phyloP scores from a whole-genome alignment of 2,113 vertebrate species.

The Vanacampus margaritifer region DNA sequence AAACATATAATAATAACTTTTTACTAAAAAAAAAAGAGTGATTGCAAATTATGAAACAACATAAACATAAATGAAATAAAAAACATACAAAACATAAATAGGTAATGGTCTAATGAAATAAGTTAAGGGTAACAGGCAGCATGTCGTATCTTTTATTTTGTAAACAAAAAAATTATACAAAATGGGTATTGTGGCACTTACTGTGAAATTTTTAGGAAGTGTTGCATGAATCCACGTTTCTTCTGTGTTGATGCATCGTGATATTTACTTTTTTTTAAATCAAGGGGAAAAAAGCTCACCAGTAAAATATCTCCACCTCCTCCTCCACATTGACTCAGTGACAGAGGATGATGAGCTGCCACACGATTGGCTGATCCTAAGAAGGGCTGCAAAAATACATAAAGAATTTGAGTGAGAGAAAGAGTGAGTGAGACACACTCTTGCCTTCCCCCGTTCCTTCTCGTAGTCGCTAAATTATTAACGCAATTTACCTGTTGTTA shows the following conservation, averaged over 20 bases:
- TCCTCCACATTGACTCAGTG: not conserved
- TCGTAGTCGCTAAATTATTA: slow-evolving; percentile 31
- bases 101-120: too few species aligned
- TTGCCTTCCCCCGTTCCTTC: not conserved
- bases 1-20: too few species aligned
- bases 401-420: not conserved
- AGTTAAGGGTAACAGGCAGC: too few species aligned
- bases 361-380: not conserved
- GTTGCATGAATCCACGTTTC: not conserved
- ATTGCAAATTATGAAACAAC: too few species aligned
- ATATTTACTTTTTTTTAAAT: too few species aligned
- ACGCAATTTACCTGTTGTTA: slow-evolving; percentile 52
- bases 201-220: not conserved
- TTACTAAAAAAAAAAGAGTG: too few species aligned
- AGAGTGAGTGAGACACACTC: slow-evolving; percentile 3
- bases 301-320: slow-evolving; percentile 26
- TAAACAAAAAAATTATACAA: too few species aligned
- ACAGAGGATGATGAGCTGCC: not conserved
- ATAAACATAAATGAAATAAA: too few species aligned
- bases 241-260: not conserved
- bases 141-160: too few species aligned
- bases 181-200: too few species aligned
- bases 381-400: not conserved
- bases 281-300: not conserved
- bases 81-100: too few species aligned